Conservation (phyloP, 2,113 vertebrate genomes). For the Argyrosomus japonicus region DNA sequence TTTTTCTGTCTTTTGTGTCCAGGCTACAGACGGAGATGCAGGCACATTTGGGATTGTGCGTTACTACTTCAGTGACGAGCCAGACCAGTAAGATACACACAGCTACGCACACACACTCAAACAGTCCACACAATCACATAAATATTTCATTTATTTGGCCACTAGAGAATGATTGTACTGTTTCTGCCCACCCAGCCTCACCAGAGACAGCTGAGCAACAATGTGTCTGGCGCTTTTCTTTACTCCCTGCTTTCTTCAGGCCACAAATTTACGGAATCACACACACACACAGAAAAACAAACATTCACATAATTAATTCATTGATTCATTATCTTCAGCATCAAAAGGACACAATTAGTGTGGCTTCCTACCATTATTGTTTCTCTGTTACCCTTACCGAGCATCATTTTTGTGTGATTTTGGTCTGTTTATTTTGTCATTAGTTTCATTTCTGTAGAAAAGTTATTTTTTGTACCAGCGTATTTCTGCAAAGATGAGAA, state of each 20-base stretch:
- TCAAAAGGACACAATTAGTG: slow-evolving; percentile 1
- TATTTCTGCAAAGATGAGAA: neutral
- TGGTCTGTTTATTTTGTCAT: neutral
- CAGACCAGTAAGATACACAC: slow-evolving; percentile 90
- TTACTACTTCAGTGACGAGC: slow-evolving; percentile 96
- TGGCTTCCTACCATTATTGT: neutral
- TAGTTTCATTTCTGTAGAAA: neutral
- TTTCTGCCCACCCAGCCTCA: slow-evolving; percentile 1
- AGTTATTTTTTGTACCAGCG: too few relatives aligned
- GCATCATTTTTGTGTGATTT: neutral
- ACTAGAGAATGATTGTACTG: slow-evolving; percentile 18
- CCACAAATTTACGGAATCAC: slow-evolving; percentile 13
- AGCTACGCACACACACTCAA: slow-evolving; percentile 22
- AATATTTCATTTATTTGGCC: slow-evolving; percentile 46
- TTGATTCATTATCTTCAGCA: neutral
- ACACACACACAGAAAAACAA: slow-evolving; percentile 2
- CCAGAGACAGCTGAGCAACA: slow-evolving; percentile 49
- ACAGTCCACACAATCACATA: slow-evolving; percentile 22
- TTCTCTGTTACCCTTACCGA: neutral
- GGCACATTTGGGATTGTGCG: slow-evolving; percentile 91
- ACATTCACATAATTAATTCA: slow-evolving; percentile 7
- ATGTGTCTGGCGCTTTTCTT: slow-evolving; percentile 34
- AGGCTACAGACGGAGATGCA: slow-evolving; percentile 95
- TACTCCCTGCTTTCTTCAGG: slow-evolving; percentile 16
- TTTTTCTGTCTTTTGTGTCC: slow-evolving; percentile 41